phyloP scores from a whole-genome alignment of 2,797 vertebrate species.

The Liasis olivaceus region DNA sequence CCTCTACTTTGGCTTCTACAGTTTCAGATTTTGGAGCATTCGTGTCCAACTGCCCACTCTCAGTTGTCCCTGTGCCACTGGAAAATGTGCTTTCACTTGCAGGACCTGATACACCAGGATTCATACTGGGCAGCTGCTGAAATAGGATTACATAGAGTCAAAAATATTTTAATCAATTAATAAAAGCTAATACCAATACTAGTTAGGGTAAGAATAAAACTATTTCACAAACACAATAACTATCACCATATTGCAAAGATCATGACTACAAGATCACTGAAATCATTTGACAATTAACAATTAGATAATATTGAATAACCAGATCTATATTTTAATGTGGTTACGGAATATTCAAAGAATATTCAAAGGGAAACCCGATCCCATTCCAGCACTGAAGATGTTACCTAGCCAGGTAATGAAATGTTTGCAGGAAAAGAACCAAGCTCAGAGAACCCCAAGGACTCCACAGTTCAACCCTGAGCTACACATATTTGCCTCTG shows the following conservation, averaged over 20 bases:
- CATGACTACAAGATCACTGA: background rate
- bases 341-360: background rate
- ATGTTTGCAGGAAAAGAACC: no score
- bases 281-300: background rate
- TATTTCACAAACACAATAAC: background rate
- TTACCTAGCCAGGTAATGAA: no score
- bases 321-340: background rate
- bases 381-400: no score
- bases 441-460: no score
- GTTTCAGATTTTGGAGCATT: conserved; percentile 70
- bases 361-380: background rate
- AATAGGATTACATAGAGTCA: conserved; percentile 18
- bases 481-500: no score
- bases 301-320: background rate
- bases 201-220: background rate
- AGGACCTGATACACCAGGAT: conserved; percentile 70
- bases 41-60: conserved; percentile 62
- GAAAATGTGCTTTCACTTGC: conserved; percentile 70
- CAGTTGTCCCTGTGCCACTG: conserved; percentile 73
- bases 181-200: background rate
- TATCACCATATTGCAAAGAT: background rate
- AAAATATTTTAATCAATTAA: background rate
- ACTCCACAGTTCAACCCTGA: no score
- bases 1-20: conserved; percentile 70
- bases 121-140: conserved; percentile 76